phyloP scores from a whole-genome alignment of 1,140 invertebrate species.

The Eumaeus atala region DNA sequence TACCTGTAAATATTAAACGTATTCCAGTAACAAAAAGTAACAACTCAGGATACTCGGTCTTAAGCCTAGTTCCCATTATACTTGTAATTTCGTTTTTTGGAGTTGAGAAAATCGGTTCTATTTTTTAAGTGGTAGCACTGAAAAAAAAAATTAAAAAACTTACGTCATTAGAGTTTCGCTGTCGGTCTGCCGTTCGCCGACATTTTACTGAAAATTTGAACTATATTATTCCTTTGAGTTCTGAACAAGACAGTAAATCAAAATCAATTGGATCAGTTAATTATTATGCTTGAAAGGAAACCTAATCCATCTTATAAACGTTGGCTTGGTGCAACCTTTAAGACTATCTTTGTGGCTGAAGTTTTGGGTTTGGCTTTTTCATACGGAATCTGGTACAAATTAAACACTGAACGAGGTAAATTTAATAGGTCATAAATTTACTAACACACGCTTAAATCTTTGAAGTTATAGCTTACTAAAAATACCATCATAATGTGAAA shows the following conservation, averaged over 20 bases:
- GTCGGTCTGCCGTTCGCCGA: background rate
- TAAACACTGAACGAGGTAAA: conserved; percentile 78
- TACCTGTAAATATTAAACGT: too few relatives aligned
- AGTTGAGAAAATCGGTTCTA: background rate
- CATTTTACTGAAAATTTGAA: background rate
- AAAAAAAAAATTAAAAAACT: background rate
- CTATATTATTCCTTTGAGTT: too few relatives aligned
- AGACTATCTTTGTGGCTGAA: conserved; percentile 73
- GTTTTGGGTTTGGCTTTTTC: conserved; percentile 70
- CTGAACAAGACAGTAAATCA: background rate
- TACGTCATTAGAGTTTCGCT: background rate
- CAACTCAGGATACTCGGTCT: too few relatives aligned
- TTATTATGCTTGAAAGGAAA: conserved; percentile 76
- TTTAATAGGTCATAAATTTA: conserved; percentile 14
- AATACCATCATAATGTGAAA: background rate
- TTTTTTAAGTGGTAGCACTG: background rate
- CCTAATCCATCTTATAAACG: conserved; percentile 72
- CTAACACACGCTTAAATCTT: too few relatives aligned
- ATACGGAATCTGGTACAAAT: conserved; percentile 76
- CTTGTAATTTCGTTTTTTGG: too few relatives aligned
- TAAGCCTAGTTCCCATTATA: too few relatives aligned
- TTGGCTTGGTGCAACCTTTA: conserved; percentile 69
- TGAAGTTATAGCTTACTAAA: background rate
- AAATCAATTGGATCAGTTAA: conserved; percentile 8
- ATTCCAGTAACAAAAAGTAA: too few relatives aligned